A percentile compares a stretch with the other conserved stretches of the same genome.
Conservation (phyloP, 2,888 invertebrate species). For the Trissolcus japonicus region DNA sequence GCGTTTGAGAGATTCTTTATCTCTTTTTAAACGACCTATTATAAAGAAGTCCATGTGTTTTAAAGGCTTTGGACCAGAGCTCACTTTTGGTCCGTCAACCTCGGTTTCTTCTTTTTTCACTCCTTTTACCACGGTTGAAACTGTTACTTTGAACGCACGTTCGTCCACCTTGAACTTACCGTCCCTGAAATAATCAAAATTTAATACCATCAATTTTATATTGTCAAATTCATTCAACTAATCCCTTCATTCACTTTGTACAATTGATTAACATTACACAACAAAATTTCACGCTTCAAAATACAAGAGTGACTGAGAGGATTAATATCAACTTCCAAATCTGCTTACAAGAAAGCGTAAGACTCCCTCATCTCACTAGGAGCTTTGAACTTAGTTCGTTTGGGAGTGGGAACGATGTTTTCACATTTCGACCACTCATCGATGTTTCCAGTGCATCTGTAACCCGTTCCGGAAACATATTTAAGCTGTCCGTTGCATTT, state of each 20-base stretch:
- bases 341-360: slow-evolving; percentile 78
- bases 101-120: slow-evolving; percentile 79
- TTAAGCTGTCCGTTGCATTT: slow-evolving; percentile 88
- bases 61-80: slow-evolving; percentile 81
- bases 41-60: slow-evolving; percentile 88
- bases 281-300: background rate
- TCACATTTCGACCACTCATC: slow-evolving; percentile 95
- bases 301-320: background rate
- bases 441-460: slow-evolving; percentile 89
- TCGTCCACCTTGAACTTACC: slow-evolving; percentile 80
- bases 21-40: slow-evolving; percentile 78
- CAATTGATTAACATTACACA: too few species aligned
- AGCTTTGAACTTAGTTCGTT: slow-evolving; percentile 83
- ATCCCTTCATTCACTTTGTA: background rate
- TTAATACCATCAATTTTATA: background rate
- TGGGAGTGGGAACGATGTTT: slow-evolving; percentile 83
- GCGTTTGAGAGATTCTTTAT: slow-evolving; percentile 82
- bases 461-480: slow-evolving; percentile 84
- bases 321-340: background rate
- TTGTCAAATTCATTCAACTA: background rate
- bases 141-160: slow-evolving; percentile 79
- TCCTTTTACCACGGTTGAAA: slow-evolving; percentile 75
- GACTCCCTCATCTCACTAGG: slow-evolving; percentile 80
- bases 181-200: slow-evolving; percentile 69
- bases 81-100: slow-evolving; percentile 80